Evolutionary conservation across 2,113 vertebrate genomes (phyloP), one percentile per base, ranked within the genome.

Genomic region (Nasalis larvatus): DNA sequence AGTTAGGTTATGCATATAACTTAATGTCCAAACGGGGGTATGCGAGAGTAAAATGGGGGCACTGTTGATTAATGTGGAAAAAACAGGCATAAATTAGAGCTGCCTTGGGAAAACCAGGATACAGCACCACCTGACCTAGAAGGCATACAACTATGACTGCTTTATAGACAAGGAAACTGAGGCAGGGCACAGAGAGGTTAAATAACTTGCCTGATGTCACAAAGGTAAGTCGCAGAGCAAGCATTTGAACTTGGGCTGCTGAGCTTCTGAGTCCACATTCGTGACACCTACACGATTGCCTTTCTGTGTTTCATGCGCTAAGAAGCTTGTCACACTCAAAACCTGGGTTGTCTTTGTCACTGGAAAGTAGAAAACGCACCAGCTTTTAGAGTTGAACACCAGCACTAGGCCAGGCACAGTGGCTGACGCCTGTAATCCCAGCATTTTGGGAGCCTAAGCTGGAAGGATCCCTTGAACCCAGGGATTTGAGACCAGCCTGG

Each of bases 81-180:
- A 94, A 94, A 84, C 14, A 86, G 86, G 80, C 30, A 81, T 40
- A 86, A n/a, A 80, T 60, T 78, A 60, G 40, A 14, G 78, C 14
- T 86, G 40, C 37, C 54, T 91, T 32, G 7, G 47, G 58, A 60
- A 95, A 96, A 94, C 21, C 11, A 16, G 23, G 27, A 82, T 76
- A 17, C 47, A 76, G 42, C 27, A 35, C 16, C 45, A n/a, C 18
- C 12, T 8, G 80, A 78, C 42, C 60, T 30, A 69, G 68, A 74
- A 96, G 77, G 32, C 56, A 49, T 21, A 94, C 37, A 78, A 60
- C 81, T 40, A 35, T 17, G 78, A 93, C 56, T 66, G 49, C 76
- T 85, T 80, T 80, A 60, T 32, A 89, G 89, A 84, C 74, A 91
- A 90, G 74, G 77, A 95, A 93, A 90, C 56, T 23, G 54, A 90